These are phyloP conservation scores for Druon quercuslanigerum DNA, from an alignment of 1,140 invertebrate species.

Conservation along the genomic window DNA sequence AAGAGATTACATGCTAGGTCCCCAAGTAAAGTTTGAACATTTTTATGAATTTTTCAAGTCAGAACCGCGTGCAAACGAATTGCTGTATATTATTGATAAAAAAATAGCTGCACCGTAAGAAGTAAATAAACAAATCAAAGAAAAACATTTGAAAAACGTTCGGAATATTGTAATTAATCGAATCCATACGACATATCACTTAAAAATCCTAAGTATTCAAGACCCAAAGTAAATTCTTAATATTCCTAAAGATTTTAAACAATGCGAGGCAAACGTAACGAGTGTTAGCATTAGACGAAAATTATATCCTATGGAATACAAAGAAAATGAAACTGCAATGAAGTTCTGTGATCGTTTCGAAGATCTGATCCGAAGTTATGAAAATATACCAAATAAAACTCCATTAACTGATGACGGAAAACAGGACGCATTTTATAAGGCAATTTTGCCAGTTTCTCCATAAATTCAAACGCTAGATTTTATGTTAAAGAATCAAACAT, in stretches of 20 bases:
- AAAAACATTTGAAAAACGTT: constrained; percentile 19
- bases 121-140: constrained; percentile 20
- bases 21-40: constrained; percentile 42
- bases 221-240: constrained; percentile 38
- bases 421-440: too few species aligned
- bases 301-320: too few species aligned
- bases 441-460: too few species aligned
- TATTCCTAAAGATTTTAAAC: too few species aligned
- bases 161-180: background rate
- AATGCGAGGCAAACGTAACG: too few species aligned
- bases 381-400: too few species aligned
- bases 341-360: too few species aligned
- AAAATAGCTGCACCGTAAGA: constrained; percentile 9
- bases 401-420: too few species aligned
- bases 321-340: too few species aligned
- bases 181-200: constrained; percentile 35
- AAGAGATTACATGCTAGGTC: constrained; percentile 41
- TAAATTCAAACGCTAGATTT: background rate
- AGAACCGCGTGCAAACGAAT: constrained; percentile 36
- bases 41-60: constrained; percentile 44
- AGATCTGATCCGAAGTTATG: too few species aligned
- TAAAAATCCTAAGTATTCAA: constrained; percentile 38
- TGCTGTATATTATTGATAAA: constrained; percentile 39
- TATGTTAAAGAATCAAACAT: constrained; percentile 25
- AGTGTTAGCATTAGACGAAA: too few species aligned